These are phyloP conservation scores for Drosophila buzzatii DNA, from an alignment of 2,888 invertebrate genomes.

Conservation along the genomic window DNA sequence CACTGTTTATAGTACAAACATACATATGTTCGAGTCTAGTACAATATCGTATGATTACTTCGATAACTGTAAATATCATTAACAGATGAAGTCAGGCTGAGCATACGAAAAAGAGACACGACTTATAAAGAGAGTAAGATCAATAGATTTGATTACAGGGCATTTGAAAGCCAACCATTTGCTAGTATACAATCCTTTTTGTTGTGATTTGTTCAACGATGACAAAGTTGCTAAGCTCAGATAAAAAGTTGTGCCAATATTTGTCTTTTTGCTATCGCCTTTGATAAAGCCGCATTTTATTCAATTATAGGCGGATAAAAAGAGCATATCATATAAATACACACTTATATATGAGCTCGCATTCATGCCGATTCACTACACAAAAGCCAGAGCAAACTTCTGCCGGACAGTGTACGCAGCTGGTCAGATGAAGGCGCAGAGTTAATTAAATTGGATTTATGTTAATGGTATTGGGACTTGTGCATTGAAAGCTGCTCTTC, in stretches of 20 bases:
- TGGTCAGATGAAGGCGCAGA: constrained; percentile 16
- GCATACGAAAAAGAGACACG: background rate
- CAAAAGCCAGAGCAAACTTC: constrained; percentile 47
- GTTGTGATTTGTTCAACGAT: constrained; percentile 30
- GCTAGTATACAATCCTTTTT: background rate
- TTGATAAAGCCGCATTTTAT: constrained; percentile 68
- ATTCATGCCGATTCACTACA: constrained; percentile 25
- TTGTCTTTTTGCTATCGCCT: constrained; percentile 58
- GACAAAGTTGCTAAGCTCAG: constrained; percentile 57
- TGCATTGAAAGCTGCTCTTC: constrained; percentile 37
- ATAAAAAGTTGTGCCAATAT: constrained; percentile 79
- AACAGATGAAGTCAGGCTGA: background rate
- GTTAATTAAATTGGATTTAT: constrained; percentile 77
- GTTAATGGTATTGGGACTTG: constrained; percentile 39
- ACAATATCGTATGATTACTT: background rate
- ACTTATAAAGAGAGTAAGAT: too few species aligned
- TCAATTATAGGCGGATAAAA: constrained; percentile 77
- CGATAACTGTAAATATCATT: background rate
- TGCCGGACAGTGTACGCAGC: constrained; percentile 16
- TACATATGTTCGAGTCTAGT: background rate
- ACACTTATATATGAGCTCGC: background rate
- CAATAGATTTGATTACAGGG: constrained; percentile 6
- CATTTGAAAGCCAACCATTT: constrained; percentile 12
- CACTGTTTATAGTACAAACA: background rate
- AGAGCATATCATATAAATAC: constrained; percentile 39